phyloP scores from a whole-genome alignment of 2,113 vertebrate genomes.

The Phalacrocorax aristotelis region DNA sequence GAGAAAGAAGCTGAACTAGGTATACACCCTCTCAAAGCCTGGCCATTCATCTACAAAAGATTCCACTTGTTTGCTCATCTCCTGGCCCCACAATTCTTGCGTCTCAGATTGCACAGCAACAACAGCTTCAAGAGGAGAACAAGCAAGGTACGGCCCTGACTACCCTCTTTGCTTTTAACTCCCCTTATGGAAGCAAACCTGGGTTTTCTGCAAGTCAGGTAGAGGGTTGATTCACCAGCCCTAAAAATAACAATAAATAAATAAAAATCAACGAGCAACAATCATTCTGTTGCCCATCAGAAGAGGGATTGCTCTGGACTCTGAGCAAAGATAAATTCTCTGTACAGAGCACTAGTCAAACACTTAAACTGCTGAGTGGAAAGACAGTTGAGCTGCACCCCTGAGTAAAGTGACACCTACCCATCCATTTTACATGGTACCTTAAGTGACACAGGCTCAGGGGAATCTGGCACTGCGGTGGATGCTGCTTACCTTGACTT shows the following conservation, averaged over 20 bases:
- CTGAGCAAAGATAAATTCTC: not conserved
- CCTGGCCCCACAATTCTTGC: not conserved
- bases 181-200: not conserved
- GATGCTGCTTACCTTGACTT: not conserved
- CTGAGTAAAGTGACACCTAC: not conserved
- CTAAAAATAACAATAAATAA: not conserved
- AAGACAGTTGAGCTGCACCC: not conserved
- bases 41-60: not conserved
- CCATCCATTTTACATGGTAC: not conserved
- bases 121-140: not conserved
- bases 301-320: fast-evolving
- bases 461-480: not conserved
- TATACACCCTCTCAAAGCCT: not conserved
- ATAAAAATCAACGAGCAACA: not conserved
- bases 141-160: not conserved
- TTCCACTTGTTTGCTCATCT: not conserved
- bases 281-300: not conserved
- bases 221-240: not conserved
- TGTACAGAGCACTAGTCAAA: not conserved
- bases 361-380: not conserved
- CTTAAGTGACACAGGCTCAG: not conserved
- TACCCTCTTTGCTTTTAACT: not conserved
- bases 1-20: not conserved
- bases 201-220: not conserved
- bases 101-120: not conserved